Base-by-base conservation (phyloP, 1,140 invertebrate species). In the Adoxophyes honmai region DNA sequence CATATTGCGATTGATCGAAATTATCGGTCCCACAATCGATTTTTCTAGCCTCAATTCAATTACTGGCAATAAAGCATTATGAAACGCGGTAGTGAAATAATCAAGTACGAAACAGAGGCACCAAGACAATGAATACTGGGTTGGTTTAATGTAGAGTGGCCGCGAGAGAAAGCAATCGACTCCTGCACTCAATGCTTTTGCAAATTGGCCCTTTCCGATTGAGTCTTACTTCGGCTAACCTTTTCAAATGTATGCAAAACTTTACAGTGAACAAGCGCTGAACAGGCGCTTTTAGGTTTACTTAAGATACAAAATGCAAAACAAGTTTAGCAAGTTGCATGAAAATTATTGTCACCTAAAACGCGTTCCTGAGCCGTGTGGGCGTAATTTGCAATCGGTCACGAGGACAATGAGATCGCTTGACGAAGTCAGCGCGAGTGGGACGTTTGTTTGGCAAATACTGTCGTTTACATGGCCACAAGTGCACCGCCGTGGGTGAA, bases 31-130 rank as follows among this genome's bases (percentile, higher is more conserved):
- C 37, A 62, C 59, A 82, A 81, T 78, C 68, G 70, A 77, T 75
- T 81, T 65, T 80, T 78, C 66, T 60, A 65, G 56, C 57, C 66
- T 57, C 73, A 70, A 81, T 76, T 71, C 64, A 83, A 81, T 82
- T 76, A 63, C 59, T 54, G 52, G 68, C 62, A 63, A 69, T 66
- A 67, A 63, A 64, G n/a, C 54, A 73, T 79, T 79, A 71, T 71
- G 70, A 59, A 75, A 81, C 61, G 57, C 36, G 53, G 60, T 51
- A 39, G 52, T 28, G 54, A 6, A 51, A 33, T 34, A 35, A 42
- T 55, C 18, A 59, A 11, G 42, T 48, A 16, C 21, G 42, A 48
- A 48, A 48, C 21, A 48, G 7, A 28, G 21, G 21, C 6, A 28
- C 21, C 6, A 28, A 28, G 21, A 28, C 21, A 28, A 28, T 28